Evolutionary conservation across 2,888 invertebrate species (phyloP).

Genomic region (Epinotia demarniana): DNA sequence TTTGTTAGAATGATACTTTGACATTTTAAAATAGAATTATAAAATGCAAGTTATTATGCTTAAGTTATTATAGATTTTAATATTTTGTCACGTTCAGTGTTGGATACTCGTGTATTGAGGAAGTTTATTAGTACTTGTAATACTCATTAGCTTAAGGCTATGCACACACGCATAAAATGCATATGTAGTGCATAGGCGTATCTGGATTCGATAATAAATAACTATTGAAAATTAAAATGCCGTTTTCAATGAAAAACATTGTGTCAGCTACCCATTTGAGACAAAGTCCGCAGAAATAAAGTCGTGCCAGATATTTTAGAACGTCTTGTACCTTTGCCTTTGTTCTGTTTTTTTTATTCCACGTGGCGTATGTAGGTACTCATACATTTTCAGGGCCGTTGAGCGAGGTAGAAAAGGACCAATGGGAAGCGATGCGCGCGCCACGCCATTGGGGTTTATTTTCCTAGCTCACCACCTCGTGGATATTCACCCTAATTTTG

Average conservation of each 20-base stretch:
- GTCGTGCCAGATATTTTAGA: no score
- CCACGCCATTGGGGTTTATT: no score
- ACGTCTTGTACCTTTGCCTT: no score
- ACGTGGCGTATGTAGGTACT: no score
- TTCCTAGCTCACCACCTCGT: no score
- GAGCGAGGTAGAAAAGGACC: no score
- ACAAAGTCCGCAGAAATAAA: neutral
- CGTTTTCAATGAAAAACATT: constrained; percentile 46
- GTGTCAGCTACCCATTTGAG: neutral
- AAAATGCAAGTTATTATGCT: constrained; percentile 35
- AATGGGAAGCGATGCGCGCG: no score
- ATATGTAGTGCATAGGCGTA: constrained; percentile 56
- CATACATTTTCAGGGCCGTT: no score
- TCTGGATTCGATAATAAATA: constrained; percentile 47
- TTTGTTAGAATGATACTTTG: constrained; percentile 1
- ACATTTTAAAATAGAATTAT: constrained; percentile 51
- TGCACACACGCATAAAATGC: constrained; percentile 65
- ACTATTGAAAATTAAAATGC: constrained; percentile 16
- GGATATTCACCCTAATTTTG: no score
- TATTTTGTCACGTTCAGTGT: constrained; percentile 76
- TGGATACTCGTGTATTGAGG: constrained; percentile 55
- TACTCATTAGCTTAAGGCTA: constrained; percentile 75
- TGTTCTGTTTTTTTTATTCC: no score
- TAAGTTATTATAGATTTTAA: constrained; percentile 46
- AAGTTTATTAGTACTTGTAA: constrained; percentile 75